Percentiles rank a stretch among this genome's conserved stretches.
Evolutionary conservation across 2,113 vertebrate species (phyloP).

Genomic region (Chionodraco myersi): DNA sequence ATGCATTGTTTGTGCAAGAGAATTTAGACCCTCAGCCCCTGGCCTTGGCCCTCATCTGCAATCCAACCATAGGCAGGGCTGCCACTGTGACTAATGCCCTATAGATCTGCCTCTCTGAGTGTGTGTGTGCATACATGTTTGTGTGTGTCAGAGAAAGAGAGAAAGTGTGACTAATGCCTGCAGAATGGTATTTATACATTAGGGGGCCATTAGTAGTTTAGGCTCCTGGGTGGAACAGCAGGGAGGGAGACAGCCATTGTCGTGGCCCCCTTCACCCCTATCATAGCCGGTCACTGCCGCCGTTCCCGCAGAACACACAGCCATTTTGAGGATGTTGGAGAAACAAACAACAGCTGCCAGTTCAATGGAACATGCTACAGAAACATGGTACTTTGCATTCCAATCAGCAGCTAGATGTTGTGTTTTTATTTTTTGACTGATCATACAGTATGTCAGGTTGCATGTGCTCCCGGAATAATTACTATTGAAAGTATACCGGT

Average conservation of each 20-base stretch:
- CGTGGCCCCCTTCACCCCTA: constrained; percentile 54
- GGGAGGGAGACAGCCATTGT: constrained; percentile 82
- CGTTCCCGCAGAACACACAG: constrained; percentile 46
- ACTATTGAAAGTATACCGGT: background rate
- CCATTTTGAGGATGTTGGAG: constrained; percentile 60
- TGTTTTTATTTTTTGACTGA: background rate
- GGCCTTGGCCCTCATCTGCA: constrained; percentile 79
- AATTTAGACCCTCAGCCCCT: constrained; percentile 77
- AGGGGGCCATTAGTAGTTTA: constrained; percentile 81
- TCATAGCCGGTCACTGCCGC: constrained; percentile 59
- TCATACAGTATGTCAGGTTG: background rate
- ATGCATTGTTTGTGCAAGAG: constrained; percentile 78
- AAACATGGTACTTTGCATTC: constrained; percentile 16
- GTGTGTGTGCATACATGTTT: constrained; percentile 44
- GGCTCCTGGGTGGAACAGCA: constrained; percentile 80
- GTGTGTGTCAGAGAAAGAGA: constrained; percentile 57
- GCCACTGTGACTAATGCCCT: constrained; percentile 80
- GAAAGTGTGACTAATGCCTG: constrained; percentile 81
- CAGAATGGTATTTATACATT: constrained; percentile 83
- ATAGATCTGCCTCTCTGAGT: constrained; percentile 51
- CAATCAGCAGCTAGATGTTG: constrained; percentile 6
- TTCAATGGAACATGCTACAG: constrained; percentile 20
- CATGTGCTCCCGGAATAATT: background rate
- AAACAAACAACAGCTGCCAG: constrained; percentile 71
- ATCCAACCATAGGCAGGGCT: constrained; percentile 67